These are phyloP conservation scores for Zophobas morio DNA, from an alignment of 1,140 invertebrate species.

Conservation along the genomic window DNA sequence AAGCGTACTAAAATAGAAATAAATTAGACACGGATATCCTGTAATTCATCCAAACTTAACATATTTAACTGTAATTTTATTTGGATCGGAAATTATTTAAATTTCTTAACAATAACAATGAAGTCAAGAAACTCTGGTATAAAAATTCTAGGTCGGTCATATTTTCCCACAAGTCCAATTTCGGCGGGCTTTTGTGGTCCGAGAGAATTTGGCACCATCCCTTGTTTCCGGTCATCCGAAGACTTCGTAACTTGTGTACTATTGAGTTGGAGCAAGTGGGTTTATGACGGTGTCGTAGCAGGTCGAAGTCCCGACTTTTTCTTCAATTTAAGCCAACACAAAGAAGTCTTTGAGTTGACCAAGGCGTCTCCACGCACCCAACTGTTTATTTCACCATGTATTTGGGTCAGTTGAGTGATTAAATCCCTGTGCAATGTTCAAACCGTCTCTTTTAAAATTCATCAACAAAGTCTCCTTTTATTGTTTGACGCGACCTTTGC, in stretches of 20 bases:
- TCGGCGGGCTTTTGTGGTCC: neutral
- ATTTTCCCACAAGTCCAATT: neutral
- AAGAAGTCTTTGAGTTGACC: constrained; percentile 14
- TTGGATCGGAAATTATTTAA: constrained; percentile 34
- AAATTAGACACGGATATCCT: constrained; percentile 46
- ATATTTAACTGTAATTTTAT: constrained; percentile 15
- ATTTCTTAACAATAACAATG: constrained; percentile 40
- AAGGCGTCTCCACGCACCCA: neutral
- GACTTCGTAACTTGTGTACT: constrained; percentile 17
- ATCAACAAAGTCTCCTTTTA: constrained; percentile 31
- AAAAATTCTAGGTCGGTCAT: constrained; percentile 12
- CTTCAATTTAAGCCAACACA: neutral
- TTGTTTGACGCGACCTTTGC: constrained; percentile 13
- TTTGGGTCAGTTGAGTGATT: constrained; percentile 27
- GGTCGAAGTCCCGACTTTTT: constrained; percentile 5
- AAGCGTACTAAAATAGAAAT: constrained; percentile 42
- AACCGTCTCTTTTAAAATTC: constrained; percentile 26
- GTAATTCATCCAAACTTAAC: constrained; percentile 20
- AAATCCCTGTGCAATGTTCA: constrained; percentile 10
- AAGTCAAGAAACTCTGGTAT: constrained; percentile 19
- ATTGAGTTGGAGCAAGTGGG: constrained; percentile 17
- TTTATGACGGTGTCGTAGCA: constrained; percentile 17
- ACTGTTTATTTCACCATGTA: constrained; percentile 13
- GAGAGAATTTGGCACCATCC: neutral
- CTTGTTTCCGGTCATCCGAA: constrained; percentile 22